Evolutionary conservation across 1,140 invertebrate genomes (phyloP).

Genomic region (Drosophila subpulchrella): DNA sequence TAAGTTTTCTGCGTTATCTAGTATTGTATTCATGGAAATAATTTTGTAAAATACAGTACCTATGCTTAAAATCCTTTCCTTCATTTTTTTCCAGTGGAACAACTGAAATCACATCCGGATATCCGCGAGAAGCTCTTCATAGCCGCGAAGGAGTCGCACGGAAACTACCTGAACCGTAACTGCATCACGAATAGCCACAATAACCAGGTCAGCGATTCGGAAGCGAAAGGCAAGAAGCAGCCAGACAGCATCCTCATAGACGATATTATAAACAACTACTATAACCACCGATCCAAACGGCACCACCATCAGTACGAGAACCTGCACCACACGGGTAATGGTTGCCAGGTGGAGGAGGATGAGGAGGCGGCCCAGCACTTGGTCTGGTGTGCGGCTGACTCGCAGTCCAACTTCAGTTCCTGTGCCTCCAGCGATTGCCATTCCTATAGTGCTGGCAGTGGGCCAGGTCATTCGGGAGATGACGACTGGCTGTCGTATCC

Average conservation of each 20-base stretch:
- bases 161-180: constrained; percentile 86
- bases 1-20: no score
- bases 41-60: no score
- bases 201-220: constrained; percentile 20
- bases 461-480: constrained; percentile 57
- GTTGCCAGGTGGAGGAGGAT: constrained; percentile 58
- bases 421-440: constrained; percentile 87
- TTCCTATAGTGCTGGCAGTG: constrained; percentile 64
- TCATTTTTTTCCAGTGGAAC: constrained; percentile 87
- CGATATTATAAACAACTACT: constrained; percentile 78
- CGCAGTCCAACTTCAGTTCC: constrained; percentile 89
- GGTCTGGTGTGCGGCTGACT: constrained; percentile 88
- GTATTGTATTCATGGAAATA: no score
- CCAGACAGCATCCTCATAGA: constrained; percentile 73
- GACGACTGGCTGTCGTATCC: constrained; percentile 88
- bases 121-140: constrained; percentile 89
- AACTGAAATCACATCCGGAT: constrained; percentile 90
- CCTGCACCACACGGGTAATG: constrained; percentile 42
- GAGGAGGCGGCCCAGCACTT: constrained; percentile 90
- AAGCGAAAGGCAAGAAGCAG: constrained; percentile 48
- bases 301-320: constrained; percentile 61
- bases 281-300: constrained; percentile 55
- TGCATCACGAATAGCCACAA: constrained; percentile 85
- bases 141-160: constrained; percentile 86
- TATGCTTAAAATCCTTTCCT: not conserved